Conservation (phyloP, 1,140 invertebrate species). For the Bombus fervidus region DNA sequence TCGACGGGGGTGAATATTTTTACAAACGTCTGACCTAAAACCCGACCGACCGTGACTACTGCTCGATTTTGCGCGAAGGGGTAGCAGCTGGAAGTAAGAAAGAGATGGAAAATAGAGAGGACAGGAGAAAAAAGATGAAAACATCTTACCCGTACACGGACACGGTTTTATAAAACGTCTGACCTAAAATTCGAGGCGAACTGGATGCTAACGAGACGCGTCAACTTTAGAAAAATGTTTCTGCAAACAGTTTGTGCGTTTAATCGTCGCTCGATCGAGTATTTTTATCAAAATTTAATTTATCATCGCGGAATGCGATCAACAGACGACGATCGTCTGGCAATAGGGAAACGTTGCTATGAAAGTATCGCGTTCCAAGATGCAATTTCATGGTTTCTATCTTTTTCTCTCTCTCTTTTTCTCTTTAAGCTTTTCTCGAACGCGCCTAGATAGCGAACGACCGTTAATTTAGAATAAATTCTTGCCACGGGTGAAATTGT, state of each 20-base stretch:
- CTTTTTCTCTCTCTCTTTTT: fast-evolving
- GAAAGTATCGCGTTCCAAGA: not conserved
- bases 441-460: no score
- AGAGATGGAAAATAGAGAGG: conserved; percentile 15
- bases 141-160: not conserved
- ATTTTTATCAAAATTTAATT: not conserved
- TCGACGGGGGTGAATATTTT: conserved; percentile 51
- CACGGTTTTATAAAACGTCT: conserved; percentile 19
- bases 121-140: not conserved
- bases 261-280: not conserved
- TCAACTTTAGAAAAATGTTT: not conserved
- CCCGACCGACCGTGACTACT: conserved; percentile 48
- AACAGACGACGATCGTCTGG: not conserved
- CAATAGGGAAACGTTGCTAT: no score
- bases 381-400: not conserved
- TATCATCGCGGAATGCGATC: not conserved
- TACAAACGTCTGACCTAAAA: conserved; percentile 63
- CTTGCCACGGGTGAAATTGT: not conserved
- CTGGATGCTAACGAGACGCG: not conserved
- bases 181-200: conserved; percentile 44
- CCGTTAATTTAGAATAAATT: conserved; percentile 18
- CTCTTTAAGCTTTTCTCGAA: not conserved
- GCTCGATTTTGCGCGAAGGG: conserved; percentile 40
- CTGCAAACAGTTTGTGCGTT: not conserved
- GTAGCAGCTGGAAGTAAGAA: not conserved